Base-by-base conservation (phyloP, 2,797 vertebrate species). In the Phoxinus dragarum region DNA sequence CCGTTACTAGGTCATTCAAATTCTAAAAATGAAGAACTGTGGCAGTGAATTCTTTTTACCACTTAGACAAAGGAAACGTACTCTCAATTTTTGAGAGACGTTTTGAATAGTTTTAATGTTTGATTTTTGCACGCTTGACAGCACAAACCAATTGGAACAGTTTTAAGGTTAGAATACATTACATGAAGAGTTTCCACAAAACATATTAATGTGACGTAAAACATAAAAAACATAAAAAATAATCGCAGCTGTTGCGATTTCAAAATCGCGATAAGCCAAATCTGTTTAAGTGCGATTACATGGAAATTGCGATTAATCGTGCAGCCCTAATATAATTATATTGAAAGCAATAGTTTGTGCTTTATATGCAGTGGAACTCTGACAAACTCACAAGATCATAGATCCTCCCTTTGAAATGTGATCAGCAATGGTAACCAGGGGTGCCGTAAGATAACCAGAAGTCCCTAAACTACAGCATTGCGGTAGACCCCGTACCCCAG, bases 1-100 rank as follows among this genome's bases (percentile, higher is more conserved):
- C 66, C 34, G 4, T n/a, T 10, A 59, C 10, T 49, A 85, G 83
- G 85, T 89, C 87, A 88, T 44, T 80, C 14, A 72, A 72, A 84
- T 74, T 71, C 67, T 87, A 17, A 76, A 77, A 67, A 75, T 68
- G 21, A 86, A 42, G 61, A 36, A 38, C 67, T 76, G 61, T 74
- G 61, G 69, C n/a, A 42, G 72, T 12, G 27, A 44, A 74, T 87
- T 68, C 14, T 36, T 84, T 64, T 71, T 54, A 21, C 42, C 3
- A 42, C 71, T 27, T 42, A 84, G 44, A 42, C 61, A 84, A 59
- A 78, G 38, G 49, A 38, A 21, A 23, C 12, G 21, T 38, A 8
- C 40, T 36, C 40, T 64, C 14, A 1, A 27, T 69, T 54, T 75
- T 12, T 36, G 5, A 47, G 34, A 77, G 9, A 54, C 9, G 44